These are phyloP conservation scores for Mirza zaza DNA, from an alignment of 2,113 vertebrate species.

Conservation along the genomic window DNA sequence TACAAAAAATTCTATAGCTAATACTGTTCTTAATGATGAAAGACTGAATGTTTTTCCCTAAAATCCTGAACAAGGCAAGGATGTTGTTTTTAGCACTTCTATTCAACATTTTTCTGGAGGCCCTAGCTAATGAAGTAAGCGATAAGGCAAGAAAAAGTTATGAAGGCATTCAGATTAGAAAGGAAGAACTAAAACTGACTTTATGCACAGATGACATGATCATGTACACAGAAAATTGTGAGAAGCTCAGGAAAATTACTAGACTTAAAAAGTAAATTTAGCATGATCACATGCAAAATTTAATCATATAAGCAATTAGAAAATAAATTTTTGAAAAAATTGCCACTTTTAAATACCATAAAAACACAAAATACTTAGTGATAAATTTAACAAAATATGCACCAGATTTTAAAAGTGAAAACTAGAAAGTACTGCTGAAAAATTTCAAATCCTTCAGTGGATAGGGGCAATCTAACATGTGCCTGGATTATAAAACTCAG, in stretches of 20 bases:
- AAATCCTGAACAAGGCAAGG: not conserved
- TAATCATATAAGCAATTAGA: not conserved
- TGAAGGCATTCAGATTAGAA: not conserved
- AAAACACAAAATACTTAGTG: not conserved
- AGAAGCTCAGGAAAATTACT: not conserved
- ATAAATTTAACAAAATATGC: not conserved
- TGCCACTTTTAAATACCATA: not conserved
- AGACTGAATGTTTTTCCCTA: not conserved
- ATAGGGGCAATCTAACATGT: not conserved
- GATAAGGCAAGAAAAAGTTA: not conserved
- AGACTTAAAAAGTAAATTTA: not conserved
- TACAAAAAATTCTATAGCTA: not conserved
- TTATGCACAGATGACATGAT: not conserved
- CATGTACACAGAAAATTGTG: not conserved
- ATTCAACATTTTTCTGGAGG: not conserved
- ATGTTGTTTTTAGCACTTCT: not conserved
- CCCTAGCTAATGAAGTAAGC: not conserved
- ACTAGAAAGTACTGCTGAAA: not conserved
- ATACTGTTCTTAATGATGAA: not conserved
- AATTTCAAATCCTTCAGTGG: not conserved
- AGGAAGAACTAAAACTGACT: not conserved
- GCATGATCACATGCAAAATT: not conserved
- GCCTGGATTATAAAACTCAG: not conserved
- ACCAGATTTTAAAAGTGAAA: not conserved
- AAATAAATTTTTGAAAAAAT: not conserved